Evolutionary conservation across 2,888 invertebrate genomes (phyloP).

Genomic region (Tenthredo distinguenda): DNA sequence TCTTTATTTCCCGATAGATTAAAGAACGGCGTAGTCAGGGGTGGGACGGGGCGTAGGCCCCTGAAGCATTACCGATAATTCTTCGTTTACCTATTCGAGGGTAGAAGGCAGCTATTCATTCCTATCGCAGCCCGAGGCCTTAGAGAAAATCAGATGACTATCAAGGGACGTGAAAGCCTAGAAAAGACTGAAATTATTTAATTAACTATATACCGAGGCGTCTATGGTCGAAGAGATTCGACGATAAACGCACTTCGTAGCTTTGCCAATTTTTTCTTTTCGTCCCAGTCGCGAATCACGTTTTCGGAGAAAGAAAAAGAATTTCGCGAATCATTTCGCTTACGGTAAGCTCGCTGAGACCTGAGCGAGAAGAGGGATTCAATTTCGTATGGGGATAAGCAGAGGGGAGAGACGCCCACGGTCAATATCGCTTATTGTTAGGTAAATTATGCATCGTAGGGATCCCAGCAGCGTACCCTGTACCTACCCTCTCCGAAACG

Average conservation of each 20-base stretch:
- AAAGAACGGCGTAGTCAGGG: too few relatives aligned
- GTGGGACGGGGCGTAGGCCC: too few relatives aligned
- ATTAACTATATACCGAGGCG: background rate
- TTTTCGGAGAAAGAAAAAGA: too few relatives aligned
- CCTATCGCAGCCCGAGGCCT: background rate
- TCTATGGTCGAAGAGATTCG: background rate
- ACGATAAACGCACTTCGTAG: background rate
- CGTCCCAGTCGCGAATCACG: too few relatives aligned
- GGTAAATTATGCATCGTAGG: background rate
- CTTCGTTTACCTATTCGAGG: background rate
- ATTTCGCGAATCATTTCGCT: background rate
- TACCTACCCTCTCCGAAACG: background rate
- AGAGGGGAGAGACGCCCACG: background rate
- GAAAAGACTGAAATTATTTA: conserved; percentile 21
- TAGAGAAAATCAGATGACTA: background rate
- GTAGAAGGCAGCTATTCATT: background rate
- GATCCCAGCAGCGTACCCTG: background rate
- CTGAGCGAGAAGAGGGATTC: background rate
- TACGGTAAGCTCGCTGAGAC: background rate
- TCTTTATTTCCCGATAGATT: background rate
- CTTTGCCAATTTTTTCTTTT: background rate
- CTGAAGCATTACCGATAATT: too few relatives aligned
- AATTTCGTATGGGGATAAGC: background rate
- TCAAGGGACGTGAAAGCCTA: conserved; percentile 22
- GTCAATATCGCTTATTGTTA: conserved; percentile 30